Evolutionary conservation across 1,140 invertebrate genomes (phyloP).

Genomic region (Drosophila rufa): DNA sequence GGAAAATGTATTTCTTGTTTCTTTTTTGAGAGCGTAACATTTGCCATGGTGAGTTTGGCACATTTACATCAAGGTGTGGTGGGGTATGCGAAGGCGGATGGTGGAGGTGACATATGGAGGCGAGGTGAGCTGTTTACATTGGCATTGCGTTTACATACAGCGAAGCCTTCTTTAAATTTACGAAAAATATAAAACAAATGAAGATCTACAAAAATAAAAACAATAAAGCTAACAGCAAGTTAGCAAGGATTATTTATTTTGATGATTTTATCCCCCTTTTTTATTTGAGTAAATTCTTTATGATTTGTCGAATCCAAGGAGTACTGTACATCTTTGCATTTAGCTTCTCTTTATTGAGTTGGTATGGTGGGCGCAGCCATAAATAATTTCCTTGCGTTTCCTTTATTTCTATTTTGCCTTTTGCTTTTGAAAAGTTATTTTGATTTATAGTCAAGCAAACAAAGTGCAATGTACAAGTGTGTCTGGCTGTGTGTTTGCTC

Average conservation of each 20-base stretch:
- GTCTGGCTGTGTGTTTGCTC: slow-evolving; percentile 13
- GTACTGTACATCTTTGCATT: not conserved
- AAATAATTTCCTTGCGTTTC: slow-evolving; percentile 38
- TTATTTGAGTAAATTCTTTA: too few species aligned
- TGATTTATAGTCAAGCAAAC: slow-evolving; percentile 48
- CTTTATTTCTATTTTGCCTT: slow-evolving; percentile 34
- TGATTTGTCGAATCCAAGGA: not conserved
- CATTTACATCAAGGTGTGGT: slow-evolving; percentile 19
- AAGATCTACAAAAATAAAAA: not conserved
- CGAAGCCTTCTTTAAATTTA: not conserved
- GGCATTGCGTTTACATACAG: slow-evolving; percentile 29
- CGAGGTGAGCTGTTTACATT: slow-evolving; percentile 31
- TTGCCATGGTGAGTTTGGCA: slow-evolving; percentile 30
- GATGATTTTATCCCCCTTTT: not conserved
- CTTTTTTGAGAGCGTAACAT: slow-evolving; percentile 31
- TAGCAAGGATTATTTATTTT: not conserved
- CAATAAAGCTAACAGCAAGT: not conserved
- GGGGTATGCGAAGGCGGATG: not conserved
- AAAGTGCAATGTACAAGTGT: slow-evolving; percentile 41
- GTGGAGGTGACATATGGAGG: slow-evolving; percentile 15
- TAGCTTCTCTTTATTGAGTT: slow-evolving; percentile 2
- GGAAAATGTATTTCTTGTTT: slow-evolving; percentile 30
- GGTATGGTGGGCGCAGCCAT: slow-evolving; percentile 24
- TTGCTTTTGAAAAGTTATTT: slow-evolving; percentile 35
- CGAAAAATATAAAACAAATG: not conserved